Evolutionary conservation across 2,113 vertebrate genomes (phyloP).

Genomic region (Empidonax traillii): DNA sequence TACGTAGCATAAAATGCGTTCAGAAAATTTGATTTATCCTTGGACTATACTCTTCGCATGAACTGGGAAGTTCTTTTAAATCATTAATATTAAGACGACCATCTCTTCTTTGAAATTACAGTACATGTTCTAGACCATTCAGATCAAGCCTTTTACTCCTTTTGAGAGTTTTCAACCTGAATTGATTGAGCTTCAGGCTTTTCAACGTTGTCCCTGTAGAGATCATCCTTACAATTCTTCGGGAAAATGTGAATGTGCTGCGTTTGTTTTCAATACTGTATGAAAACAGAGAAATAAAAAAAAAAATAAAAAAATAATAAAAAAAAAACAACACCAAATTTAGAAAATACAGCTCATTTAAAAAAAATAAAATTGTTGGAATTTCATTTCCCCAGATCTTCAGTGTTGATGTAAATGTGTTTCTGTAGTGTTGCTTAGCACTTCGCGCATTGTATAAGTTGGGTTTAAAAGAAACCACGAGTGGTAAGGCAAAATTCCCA

Average conservation of each 20-base stretch:
- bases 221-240: conserved; percentile 91
- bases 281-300: conserved; percentile 83
- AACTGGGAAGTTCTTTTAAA: conserved; percentile 95
- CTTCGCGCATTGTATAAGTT: conserved; percentile 78
- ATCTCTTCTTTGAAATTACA: conserved; percentile 87
- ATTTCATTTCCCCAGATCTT: conserved; percentile 88
- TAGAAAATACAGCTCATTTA: conserved; percentile 87
- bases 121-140: conserved; percentile 90
- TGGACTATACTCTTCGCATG: conserved; percentile 91
- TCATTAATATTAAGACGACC: conserved; percentile 83
- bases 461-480: conserved; percentile 70
- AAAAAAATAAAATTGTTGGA: conserved; percentile 81
- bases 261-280: conserved; percentile 95
- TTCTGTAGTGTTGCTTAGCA: conserved; percentile 83
- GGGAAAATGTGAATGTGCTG: conserved; percentile 97
- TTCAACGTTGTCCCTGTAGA: conserved; percentile 93
- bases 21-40: conserved; percentile 80
- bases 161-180: conserved; percentile 88
- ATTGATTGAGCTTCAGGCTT: conserved; percentile 91
- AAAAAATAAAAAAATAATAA: conserved; percentile 73
- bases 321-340: conserved; percentile 54
- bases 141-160: conserved; percentile 87
- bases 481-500: conserved; percentile 66
- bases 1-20: conserved; percentile 92
- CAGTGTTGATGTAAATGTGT: conserved; percentile 90